A percentile compares a stretch with the other conserved stretches of the same genome.
These are phyloP conservation scores for Drosophila pandora DNA, from an alignment of 1,140 invertebrate species.

Conservation along the genomic window DNA sequence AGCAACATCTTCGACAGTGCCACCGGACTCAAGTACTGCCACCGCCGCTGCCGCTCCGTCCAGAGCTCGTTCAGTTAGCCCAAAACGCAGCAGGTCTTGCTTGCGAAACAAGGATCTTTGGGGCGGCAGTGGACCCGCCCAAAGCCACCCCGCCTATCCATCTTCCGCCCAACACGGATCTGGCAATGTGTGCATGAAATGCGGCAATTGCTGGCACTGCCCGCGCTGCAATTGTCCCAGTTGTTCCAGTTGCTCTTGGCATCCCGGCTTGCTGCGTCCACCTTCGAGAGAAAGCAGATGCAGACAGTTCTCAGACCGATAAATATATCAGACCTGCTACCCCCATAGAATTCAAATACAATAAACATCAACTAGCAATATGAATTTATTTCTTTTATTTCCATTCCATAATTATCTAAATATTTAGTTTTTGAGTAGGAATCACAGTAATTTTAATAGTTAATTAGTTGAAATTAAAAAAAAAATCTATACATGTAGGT, in stretches of 20 bases:
- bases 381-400: not conserved
- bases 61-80: constrained; percentile 5
- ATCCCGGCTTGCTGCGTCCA: constrained; percentile 22
- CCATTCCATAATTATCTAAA: not conserved
- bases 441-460: not conserved
- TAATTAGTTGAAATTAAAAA: too few species aligned
- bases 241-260: constrained; percentile 54
- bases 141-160: not conserved
- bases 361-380: not conserved
- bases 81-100: constrained; percentile 26
- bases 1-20: not conserved
- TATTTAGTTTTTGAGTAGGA: not conserved
- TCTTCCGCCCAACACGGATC: constrained; percentile 10
- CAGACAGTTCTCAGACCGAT: not conserved
- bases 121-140: not conserved
- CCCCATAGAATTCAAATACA: not conserved
- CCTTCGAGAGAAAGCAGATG: constrained; percentile 7
- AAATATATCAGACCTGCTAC: not conserved
- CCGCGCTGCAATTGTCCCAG: constrained; percentile 49
- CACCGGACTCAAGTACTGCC: not conserved
- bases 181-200: constrained; percentile 40
- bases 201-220: constrained; percentile 43
- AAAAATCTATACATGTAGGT: too few species aligned
- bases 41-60: not conserved
- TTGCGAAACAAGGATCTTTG: constrained; percentile 27